Evolutionary conservation across 2,797 vertebrate species (phyloP).

Genomic region (Cryptoprocta ferox): DNA sequence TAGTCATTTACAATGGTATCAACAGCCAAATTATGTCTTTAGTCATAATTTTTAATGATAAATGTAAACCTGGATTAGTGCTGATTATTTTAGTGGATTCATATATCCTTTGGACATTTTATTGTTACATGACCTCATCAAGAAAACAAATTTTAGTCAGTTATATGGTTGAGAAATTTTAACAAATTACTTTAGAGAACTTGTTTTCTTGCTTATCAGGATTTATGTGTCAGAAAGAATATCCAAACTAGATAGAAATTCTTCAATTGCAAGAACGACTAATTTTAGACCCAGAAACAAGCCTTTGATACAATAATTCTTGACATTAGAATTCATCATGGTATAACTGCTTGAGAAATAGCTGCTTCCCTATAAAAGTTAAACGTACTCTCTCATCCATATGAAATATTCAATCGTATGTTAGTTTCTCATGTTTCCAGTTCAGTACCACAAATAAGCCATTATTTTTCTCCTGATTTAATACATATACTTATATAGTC

Average conservation of each 20-base stretch:
- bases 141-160: slow-evolving; percentile 5
- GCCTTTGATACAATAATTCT: background rate
- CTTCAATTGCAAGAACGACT: background rate
- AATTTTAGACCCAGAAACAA: background rate
- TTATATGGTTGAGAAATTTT: background rate
- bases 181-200: slow-evolving; percentile 12
- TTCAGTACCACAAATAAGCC: background rate
- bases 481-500: background rate
- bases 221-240: background rate
- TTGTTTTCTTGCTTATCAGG: background rate
- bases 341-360: background rate
- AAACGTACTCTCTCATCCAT: background rate
- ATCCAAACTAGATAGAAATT: background rate
- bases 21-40: background rate
- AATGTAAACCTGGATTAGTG: background rate
- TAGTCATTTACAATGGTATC: background rate
- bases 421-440: background rate
- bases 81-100: background rate
- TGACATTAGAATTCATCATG: slow-evolving; percentile 18
- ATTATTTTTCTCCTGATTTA: background rate
- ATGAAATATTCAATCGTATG: background rate
- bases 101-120: background rate
- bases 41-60: slow-evolving; percentile 20
- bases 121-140: background rate
- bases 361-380: background rate